Evolutionary conservation across 2,888 invertebrate genomes (phyloP), one percentile per base, ranked within the genome.

Genomic region (Aphodius sticticus): DNA sequence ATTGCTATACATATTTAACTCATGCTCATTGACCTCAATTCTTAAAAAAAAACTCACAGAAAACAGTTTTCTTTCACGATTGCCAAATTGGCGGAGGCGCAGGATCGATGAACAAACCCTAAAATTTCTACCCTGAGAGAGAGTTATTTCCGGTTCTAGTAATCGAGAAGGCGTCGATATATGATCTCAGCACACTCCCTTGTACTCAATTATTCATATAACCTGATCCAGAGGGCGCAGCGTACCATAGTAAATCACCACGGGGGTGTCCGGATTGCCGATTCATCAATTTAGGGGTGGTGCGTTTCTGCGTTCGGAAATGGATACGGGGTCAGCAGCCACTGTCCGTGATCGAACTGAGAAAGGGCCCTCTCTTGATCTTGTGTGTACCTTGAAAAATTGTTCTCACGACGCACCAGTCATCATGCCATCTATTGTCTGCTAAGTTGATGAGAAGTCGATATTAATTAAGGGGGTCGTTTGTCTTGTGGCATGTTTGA

Each of bases 181-280:
- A 53, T 53, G 53, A 53, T 53, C 53, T 53, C 53, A 53, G 53
- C 53, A 53, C 53, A 53, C 53, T 9, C 53, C 53, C 53, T 53
- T 53, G 53, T 53, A 53, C 53, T 53, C 53, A 53, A 53, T 53
- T 53, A 53, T 53, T 53, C 53, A 53, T 53, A 53, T 53, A 53
- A 53, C 7, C 53, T 53, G 53, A 53, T 53, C 53, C 53, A 53
- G 53, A 53, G 53, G 53, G 53, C 53, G 53, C 53, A 9, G 53
- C 53, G 53, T 53, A 53, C 53, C 53, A 53, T 53, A 53, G 53
- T 53, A 53, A 53, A 53, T 53, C 53, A 53, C 53, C 53, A 26
- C 26, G 53, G 12, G 53, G 53, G 2, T 9, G 53, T 5, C 12
- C 53, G 2, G 53, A 53, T 53, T 53, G 53, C 53, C 53, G 53